Evolutionary conservation across 2,888 invertebrate genomes (phyloP).

Genomic region (Cantharis nigra): DNA sequence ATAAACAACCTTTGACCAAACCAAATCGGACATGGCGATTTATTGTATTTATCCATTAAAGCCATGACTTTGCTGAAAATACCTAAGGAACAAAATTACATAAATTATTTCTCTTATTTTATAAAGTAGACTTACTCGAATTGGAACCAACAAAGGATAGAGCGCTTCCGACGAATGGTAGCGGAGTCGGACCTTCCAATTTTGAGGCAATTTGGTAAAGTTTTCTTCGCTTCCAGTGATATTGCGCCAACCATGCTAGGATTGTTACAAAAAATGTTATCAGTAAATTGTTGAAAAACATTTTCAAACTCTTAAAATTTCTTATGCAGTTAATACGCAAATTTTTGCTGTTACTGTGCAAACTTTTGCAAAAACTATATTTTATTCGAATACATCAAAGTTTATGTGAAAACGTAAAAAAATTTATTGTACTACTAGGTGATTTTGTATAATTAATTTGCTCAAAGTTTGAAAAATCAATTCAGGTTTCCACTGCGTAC

Average conservation of each 20-base stretch:
- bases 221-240: not conserved
- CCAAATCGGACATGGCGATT: not conserved
- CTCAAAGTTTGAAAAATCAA: not conserved
- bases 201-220: not conserved
- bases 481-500: too few relatives aligned
- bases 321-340: not conserved
- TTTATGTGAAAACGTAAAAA: not conserved
- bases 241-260: not conserved
- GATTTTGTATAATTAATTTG: not conserved
- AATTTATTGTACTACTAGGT: not conserved
- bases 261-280: not conserved
- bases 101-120: not conserved
- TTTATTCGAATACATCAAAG: not conserved
- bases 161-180: not conserved
- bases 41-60: not conserved
- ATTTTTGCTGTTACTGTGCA: not conserved
- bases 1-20: not conserved
- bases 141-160: not conserved
- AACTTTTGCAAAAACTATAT: not conserved
- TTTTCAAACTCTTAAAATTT: not conserved
- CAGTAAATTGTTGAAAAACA: not conserved
- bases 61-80: not conserved
- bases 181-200: not conserved
- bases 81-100: too few relatives aligned
- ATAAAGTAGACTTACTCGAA: not conserved